Evolutionary conservation across 2,113 vertebrate genomes (phyloP).

Genomic region (Ovis canadensis): DNA sequence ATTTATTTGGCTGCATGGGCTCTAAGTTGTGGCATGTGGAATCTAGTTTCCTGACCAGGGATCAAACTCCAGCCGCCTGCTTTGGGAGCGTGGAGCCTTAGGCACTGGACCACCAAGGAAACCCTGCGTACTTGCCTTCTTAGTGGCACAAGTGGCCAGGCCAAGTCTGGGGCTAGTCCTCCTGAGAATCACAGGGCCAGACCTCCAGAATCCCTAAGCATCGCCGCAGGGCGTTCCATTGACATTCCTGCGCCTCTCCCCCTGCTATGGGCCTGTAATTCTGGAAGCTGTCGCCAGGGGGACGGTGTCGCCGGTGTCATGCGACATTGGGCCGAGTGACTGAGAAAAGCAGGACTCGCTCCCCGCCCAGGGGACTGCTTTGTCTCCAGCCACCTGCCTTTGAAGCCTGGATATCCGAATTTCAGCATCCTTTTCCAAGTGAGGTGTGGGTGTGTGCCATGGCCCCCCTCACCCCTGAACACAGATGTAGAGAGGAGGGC

Average conservation of each 20-base stretch:
- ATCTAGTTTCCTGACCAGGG: not conserved
- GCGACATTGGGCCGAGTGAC: fast-evolving
- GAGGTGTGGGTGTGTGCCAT: not conserved
- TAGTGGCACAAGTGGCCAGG: not conserved
- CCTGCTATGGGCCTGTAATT: constrained; percentile 37
- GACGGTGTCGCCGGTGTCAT: not conserved
- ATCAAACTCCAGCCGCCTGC: not conserved
- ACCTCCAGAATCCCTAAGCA: not conserved
- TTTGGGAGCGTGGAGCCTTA: not conserved
- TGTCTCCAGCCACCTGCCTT: not conserved
- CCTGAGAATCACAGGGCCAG: not conserved
- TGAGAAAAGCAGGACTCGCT: not conserved
- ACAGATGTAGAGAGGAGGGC: not conserved
- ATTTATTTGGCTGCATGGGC: not conserved
- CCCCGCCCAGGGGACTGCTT: fast-evolving
- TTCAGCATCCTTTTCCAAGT: not conserved
- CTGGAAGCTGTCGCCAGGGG: constrained; percentile 53
- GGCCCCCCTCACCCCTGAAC: not conserved
- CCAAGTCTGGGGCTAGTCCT: not conserved
- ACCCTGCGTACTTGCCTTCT: not conserved
- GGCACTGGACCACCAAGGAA: not conserved
- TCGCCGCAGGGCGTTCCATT: fast-evolving
- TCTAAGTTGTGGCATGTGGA: not conserved
- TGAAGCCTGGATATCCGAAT: not conserved
- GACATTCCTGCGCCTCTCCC: fast-evolving